phyloP scores from a whole-genome alignment of 2,797 vertebrate species.

The Choloepus didactylus region DNA sequence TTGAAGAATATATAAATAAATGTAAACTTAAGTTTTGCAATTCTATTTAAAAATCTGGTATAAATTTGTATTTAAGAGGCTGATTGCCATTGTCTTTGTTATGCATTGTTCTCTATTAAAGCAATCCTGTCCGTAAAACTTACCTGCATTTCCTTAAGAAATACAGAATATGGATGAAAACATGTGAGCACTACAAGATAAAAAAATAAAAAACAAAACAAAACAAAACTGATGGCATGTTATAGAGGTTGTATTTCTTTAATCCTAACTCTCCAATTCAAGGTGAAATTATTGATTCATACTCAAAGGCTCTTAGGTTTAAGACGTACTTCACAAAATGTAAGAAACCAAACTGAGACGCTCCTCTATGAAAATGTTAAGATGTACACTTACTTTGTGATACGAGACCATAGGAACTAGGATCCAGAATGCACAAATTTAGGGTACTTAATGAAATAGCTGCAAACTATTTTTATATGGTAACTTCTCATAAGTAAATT shows the following conservation, averaged over 20 bases:
- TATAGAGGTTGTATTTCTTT: not conserved
- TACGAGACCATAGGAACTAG: not conserved
- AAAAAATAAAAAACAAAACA: not conserved
- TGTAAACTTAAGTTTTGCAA: not conserved
- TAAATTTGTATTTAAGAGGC: not conserved
- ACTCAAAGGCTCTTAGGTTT: not conserved
- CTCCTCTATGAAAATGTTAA: fast-evolving
- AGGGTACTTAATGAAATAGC: not conserved
- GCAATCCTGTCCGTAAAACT: not conserved
- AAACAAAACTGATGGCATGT: constrained; percentile 34
- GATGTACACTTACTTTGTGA: not conserved
- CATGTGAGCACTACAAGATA: not conserved
- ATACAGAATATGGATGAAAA: not conserved
- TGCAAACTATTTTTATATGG: not conserved
- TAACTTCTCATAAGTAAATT: not conserved
- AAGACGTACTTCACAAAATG: constrained; percentile 54
- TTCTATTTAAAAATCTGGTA: not conserved
- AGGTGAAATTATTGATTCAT: constrained; percentile 60
- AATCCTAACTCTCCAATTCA: not conserved
- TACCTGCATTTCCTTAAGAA: not conserved
- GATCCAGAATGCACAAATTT: not conserved
- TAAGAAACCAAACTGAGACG: not conserved
- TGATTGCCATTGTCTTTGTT: not conserved
- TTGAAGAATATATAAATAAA: not conserved
- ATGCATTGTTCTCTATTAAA: not conserved